These are phyloP conservation scores for Catamblyrhynchus diadema DNA, from an alignment of 2,797 vertebrate species.

Conservation along the genomic window DNA sequence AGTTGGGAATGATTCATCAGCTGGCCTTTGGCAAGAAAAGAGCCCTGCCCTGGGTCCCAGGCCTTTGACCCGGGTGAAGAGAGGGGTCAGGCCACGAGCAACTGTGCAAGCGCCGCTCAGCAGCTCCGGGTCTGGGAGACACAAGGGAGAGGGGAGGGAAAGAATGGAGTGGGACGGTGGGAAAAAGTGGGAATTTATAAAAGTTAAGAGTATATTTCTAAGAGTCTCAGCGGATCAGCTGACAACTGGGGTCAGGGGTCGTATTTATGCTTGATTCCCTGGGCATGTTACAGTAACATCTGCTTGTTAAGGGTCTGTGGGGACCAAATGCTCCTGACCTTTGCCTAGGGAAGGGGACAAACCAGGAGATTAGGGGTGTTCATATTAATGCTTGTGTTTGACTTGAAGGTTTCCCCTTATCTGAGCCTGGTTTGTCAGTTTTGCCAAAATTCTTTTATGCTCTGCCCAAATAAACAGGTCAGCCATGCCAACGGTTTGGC, in stretches of 20 bases:
- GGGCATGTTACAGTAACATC: constrained; percentile 98
- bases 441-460: constrained; percentile 59
- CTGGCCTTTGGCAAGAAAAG: constrained; percentile 95
- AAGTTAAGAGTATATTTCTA: constrained; percentile 95
- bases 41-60: constrained; percentile 86
- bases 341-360: constrained; percentile 67
- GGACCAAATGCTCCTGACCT: constrained; percentile 88
- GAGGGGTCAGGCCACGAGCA: constrained; percentile 89
- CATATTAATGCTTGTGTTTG: constrained; percentile 74
- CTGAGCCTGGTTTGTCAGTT: constrained; percentile 33
- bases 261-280: constrained; percentile 91
- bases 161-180: constrained; percentile 88
- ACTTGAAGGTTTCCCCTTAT: constrained; percentile 61
- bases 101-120: constrained; percentile 84
- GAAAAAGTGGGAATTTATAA: constrained; percentile 93
- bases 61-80: constrained; percentile 94
- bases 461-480: constrained; percentile 58
- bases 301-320: constrained; percentile 88
- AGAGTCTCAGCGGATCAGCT: constrained; percentile 90
- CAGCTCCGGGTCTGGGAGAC: constrained; percentile 79
- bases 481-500: not conserved
- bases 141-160: constrained; percentile 78
- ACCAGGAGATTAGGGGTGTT: constrained; percentile 77
- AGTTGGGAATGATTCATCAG: constrained; percentile 91
- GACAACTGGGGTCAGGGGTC: constrained; percentile 90